phyloP scores from a whole-genome alignment of 2,797 vertebrate species.

The Muscicapa striata region DNA sequence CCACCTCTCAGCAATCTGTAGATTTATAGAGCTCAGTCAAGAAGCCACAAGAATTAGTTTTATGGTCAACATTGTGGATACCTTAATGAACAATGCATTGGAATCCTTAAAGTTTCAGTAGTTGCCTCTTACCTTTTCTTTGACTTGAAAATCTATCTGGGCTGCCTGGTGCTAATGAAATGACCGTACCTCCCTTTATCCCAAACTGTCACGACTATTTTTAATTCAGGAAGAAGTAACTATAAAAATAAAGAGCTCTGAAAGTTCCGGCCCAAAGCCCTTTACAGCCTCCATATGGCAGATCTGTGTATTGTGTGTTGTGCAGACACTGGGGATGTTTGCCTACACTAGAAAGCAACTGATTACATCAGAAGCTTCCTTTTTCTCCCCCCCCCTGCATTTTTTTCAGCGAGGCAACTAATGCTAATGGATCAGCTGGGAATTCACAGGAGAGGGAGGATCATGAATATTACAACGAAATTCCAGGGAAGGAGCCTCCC shows the following conservation, averaged over 20 bases:
- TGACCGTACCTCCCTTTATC: background rate
- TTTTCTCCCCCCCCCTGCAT: rapidly evolving
- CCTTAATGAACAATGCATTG: background rate
- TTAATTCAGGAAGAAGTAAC: background rate
- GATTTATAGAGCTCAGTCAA: slow-evolving; percentile 20
- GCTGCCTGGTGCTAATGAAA: background rate
- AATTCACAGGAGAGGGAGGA: slow-evolving; percentile 70
- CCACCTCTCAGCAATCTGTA: background rate
- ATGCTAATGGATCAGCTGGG: slow-evolving; percentile 56
- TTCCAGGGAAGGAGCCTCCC: slow-evolving; percentile 82
- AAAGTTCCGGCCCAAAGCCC: background rate
- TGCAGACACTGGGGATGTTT: background rate
- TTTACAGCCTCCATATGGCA: slow-evolving; percentile 37
- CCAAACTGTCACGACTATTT: background rate
- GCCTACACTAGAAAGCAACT: background rate
- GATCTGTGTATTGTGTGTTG: background rate
- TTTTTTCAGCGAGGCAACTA: slow-evolving; percentile 72
- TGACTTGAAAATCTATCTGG: background rate
- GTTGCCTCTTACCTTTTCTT: background rate
- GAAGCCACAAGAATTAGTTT: background rate
- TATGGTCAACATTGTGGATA: background rate
- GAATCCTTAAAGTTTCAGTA: background rate
- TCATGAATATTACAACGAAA: slow-evolving; percentile 88
- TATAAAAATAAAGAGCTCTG: slow-evolving; percentile 8
- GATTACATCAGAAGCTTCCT: background rate